Evolutionary conservation across 2,113 vertebrate species (phyloP), one percentile per base, ranked within the genome.

Genomic region (Thamnophis sirtalis): DNA sequence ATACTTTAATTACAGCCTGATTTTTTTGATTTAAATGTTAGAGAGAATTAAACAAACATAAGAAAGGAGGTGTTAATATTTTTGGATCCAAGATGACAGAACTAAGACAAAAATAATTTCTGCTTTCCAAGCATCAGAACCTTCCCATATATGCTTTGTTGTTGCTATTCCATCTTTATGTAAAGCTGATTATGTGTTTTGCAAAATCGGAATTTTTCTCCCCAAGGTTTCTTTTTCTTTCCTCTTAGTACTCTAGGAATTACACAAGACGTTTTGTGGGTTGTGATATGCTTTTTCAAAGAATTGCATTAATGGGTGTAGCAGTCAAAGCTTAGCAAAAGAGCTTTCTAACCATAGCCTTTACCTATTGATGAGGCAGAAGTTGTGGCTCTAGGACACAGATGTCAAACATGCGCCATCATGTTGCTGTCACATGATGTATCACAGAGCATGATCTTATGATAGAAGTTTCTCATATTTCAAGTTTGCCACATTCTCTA

Each of bases 381-480:
- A 17, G n/a, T 33, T 73, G n/a, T 73, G n/a, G 6, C 38, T 80
- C 68, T 38, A 9, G 68, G 33, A 38, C 28, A 68, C 4, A n/a
- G 60, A 28, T 68, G 28, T n/a, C 60, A 28, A 11, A 63, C 26
- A 28, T 1, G 11, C 4, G 11, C 11, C 9, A 0, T n/a, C 60
- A 68, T 4, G 4, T 68, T 58, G 11, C 11, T 1, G 28, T 68
- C 10, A n/a, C 0, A 4, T 5, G 60, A 68, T 11, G 4, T n/a
- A n/a, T 15, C 11, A 92, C 87, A 54, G 90, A 92, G 90, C 89
- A 94, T 17, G 91, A 85, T 94, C 13, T 3, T 87, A 22, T 84
- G 49, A 92, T 92, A 91, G 89, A 94, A 92, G 94, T 90, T 80
- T 97, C 91, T 89, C 93, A 96, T 0, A 89, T 80, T 80, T 53